These are phyloP conservation scores for Hoplostethus mediterraneus DNA, from an alignment of 2,797 vertebrate species.

Conservation along the genomic window DNA sequence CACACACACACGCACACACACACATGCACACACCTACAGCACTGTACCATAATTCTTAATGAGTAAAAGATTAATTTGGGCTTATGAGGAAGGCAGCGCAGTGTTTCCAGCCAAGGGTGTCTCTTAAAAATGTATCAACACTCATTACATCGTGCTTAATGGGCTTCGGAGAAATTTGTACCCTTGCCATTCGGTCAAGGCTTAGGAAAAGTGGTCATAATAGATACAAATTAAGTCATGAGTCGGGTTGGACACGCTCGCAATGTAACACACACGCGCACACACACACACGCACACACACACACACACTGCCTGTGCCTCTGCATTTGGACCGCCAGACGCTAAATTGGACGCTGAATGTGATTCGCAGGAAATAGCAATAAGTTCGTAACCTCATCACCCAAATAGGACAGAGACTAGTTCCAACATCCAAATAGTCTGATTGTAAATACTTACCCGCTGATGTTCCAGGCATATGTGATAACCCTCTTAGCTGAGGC, in stretches of 20 bases:
- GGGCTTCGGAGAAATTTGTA: slow-evolving; percentile 61
- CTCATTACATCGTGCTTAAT: slow-evolving; percentile 74
- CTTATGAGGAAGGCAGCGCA: slow-evolving; percentile 62
- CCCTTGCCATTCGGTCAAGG: slow-evolving; percentile 62
- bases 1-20: slow-evolving; percentile 1
- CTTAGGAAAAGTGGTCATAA: slow-evolving; percentile 61
- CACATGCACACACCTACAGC: slow-evolving; percentile 22
- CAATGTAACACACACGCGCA: slow-evolving; percentile 1
- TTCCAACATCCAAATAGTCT: slow-evolving; percentile 59
- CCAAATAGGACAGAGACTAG: slow-evolving; percentile 50
- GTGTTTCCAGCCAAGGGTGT: slow-evolving; percentile 68
- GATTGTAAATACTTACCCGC: slow-evolving; percentile 32
- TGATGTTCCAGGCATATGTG: slow-evolving; percentile 67
- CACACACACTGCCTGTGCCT: slow-evolving; percentile 6
- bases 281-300: slow-evolving; percentile 4
- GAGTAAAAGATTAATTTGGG: slow-evolving; percentile 73
- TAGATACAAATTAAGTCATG: slow-evolving; percentile 67
- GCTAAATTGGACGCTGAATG: slow-evolving; percentile 37
- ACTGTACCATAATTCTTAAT: slow-evolving; percentile 62
- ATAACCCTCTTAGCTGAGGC: slow-evolving; percentile 38
- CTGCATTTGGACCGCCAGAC: slow-evolving; percentile 12
- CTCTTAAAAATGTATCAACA: slow-evolving; percentile 76
- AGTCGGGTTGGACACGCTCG: slow-evolving; percentile 45
- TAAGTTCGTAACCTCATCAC: slow-evolving; percentile 60
- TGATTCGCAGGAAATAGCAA: slow-evolving; percentile 51